A percentile compares a stretch with the other conserved stretches of the same genome.
These are phyloP conservation scores for Andrena marginata DNA, from an alignment of 2,888 invertebrate genomes.

Conservation along the genomic window DNA sequence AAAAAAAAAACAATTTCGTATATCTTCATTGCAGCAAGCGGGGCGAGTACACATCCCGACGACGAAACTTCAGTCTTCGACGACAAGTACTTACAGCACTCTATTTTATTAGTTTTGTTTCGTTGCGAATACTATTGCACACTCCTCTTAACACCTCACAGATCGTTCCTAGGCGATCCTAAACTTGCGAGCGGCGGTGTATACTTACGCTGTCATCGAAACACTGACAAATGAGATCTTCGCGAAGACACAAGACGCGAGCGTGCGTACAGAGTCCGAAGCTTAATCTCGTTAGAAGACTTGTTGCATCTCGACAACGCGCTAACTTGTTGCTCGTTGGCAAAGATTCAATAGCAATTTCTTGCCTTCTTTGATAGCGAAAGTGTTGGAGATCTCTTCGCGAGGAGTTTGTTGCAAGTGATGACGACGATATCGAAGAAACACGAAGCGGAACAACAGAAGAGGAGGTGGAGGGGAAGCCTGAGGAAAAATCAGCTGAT, in stretches of 20 bases:
- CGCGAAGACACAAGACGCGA: neutral
- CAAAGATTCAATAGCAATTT: conserved; percentile 31
- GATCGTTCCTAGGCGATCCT: neutral
- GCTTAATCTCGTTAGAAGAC: conserved; percentile 33
- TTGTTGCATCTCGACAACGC: conserved; percentile 41
- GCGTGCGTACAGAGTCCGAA: neutral
- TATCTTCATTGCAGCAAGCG: neutral
- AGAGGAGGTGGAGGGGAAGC: neutral
- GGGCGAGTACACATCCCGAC: neutral
- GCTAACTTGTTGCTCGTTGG: conserved; percentile 56
- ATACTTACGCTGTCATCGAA: neutral
- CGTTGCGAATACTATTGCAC: neutral
- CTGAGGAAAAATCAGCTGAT: conserved; percentile 11
- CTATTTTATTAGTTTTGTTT: too few relatives aligned
- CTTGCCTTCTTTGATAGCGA: neutral
- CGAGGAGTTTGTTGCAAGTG: neutral
- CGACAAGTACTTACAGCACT: too few relatives aligned
- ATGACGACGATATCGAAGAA: conserved; percentile 6
- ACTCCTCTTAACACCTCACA: neutral
- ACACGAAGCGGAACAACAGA: neutral
- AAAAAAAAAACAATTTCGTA: conserved; percentile 60
- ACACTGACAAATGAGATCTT: neutral
- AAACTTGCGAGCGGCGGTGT: neutral
- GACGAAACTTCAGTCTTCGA: neutral
- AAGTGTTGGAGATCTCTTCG: neutral